Base-by-base conservation (phyloP, 2,113 vertebrate genomes). In the Phainopepla nitens region DNA sequence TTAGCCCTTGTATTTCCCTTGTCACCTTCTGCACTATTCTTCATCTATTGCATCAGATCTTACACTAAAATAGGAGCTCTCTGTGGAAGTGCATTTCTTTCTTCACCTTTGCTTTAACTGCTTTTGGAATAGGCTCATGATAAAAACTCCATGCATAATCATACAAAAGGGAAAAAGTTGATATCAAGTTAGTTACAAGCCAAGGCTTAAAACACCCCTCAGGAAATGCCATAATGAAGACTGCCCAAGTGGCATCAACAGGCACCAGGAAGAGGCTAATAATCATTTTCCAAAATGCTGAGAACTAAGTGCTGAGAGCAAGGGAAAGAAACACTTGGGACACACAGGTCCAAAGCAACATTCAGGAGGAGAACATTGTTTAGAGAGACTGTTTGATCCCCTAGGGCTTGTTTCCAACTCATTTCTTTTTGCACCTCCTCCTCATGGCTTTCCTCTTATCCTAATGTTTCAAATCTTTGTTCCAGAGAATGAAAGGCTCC, bases 381-480 rank as follows among this genome's bases (percentile, higher is more conserved):
- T 66, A 83, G 82, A 86, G 13, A 72, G 47, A 57, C 23, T 5
- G 0, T 50, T 84, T 82, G 41, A 93, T 81, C 42, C 82, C 86
- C 82, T 50, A 83, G 22, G 82, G 90, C 47, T 92, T 94, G 29
- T 95, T 95, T 92, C 79, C 80, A 92, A 90, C 56, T 90, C 16
- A 28, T 89, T 93, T 94, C 58, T 93, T 70, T 82, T 73, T 83
- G 39, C 58, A 92, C 42, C 45, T 92, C 88, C 50, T 94, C 42
- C 58, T 94, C 53, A 72, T 53, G 66, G 36, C 82, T 90, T 90
- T 92, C 51, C 50, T 86, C 50, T 94, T 80, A 57, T 35, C 42
- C 82, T 80, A 81, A 83, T 77, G 50, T 69, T 94, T 94, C 62
- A 95, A 87, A 87, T 82, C 78, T 82, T 79, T 73, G 45, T 89